These are phyloP conservation scores for Oligia fasciuncula DNA, from an alignment of 2,888 invertebrate genomes.

Conservation along the genomic window DNA sequence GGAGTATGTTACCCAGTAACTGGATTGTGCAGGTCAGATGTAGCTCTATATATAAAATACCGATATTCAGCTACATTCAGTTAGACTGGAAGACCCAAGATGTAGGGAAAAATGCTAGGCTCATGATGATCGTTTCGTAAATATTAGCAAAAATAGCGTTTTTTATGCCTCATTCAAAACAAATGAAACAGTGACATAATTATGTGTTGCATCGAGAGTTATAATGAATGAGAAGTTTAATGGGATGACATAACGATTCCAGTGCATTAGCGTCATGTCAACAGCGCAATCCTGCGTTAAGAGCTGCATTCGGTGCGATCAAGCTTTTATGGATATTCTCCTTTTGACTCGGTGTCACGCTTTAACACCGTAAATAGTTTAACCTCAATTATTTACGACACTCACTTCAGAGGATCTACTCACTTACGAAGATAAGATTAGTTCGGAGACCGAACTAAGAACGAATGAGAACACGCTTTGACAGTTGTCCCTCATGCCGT, in stretches of 20 bases:
- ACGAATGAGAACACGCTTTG: no score
- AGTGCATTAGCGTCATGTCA: constrained; percentile 8
- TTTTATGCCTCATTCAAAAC: not conserved
- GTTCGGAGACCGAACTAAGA: no score
- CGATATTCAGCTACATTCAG: not conserved
- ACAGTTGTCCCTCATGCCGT: no score
- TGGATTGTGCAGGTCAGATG: not conserved
- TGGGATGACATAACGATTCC: not conserved
- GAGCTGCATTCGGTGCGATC: not conserved
- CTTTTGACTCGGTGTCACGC: not conserved
- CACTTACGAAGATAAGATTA: no score
- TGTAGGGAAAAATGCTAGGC: no score
- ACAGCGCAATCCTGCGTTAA: constrained; percentile 1
- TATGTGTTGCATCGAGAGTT: not conserved
- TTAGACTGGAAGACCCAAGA: not conserved
- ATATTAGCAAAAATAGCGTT: not conserved
- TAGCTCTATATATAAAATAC: not conserved
- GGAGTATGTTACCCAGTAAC: not conserved
- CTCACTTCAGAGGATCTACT: not conserved
- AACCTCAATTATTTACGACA: not conserved
- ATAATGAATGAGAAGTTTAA: not conserved
- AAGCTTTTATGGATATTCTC: constrained; percentile 5
- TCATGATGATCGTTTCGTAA: not conserved
- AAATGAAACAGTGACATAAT: not conserved
- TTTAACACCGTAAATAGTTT: not conserved